These are phyloP conservation scores for Gymnarchus niloticus DNA, from an alignment of 2,113 vertebrate species.

Conservation along the genomic window DNA sequence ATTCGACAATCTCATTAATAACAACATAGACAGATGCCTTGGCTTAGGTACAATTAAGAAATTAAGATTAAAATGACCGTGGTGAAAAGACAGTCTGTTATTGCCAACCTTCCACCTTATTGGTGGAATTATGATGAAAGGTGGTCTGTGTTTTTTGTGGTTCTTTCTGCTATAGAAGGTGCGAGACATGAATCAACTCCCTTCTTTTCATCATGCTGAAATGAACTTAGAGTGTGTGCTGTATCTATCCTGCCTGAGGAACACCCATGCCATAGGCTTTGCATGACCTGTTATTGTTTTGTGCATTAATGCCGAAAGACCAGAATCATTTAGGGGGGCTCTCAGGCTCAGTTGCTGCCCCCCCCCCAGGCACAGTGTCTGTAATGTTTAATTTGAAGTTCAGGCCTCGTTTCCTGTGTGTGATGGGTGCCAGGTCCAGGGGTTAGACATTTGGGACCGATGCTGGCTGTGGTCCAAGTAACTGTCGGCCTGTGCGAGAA, in stretches of 20 bases:
- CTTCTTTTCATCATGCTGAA: background rate
- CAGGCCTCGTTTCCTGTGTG: constrained; percentile 61
- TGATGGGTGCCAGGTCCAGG: constrained; percentile 61
- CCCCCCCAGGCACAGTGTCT: constrained; percentile 37
- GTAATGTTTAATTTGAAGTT: constrained; percentile 58
- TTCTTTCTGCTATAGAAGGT: background rate
- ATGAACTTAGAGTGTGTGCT: background rate
- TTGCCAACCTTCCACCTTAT: background rate
- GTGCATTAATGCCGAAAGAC: background rate
- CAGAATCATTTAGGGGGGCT: background rate
- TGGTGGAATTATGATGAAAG: background rate
- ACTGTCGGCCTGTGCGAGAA: constrained; percentile 1
- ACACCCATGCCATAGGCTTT: background rate
- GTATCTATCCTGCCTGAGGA: background rate
- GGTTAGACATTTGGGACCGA: constrained; percentile 37
- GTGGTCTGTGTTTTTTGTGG: background rate
- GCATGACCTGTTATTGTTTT: background rate
- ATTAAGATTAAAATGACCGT: background rate
- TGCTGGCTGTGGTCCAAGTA: constrained; percentile 24
- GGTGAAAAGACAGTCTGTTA: background rate
- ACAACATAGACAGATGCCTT: background rate
- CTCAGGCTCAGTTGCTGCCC: background rate
- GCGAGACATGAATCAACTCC: background rate
- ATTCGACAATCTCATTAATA: background rate
- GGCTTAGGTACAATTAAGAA: background rate